Percentiles rank a stretch among this genome's conserved stretches.
Conservation (phyloP, 1,140 invertebrate species). For the Temnothorax longispinosus region DNA sequence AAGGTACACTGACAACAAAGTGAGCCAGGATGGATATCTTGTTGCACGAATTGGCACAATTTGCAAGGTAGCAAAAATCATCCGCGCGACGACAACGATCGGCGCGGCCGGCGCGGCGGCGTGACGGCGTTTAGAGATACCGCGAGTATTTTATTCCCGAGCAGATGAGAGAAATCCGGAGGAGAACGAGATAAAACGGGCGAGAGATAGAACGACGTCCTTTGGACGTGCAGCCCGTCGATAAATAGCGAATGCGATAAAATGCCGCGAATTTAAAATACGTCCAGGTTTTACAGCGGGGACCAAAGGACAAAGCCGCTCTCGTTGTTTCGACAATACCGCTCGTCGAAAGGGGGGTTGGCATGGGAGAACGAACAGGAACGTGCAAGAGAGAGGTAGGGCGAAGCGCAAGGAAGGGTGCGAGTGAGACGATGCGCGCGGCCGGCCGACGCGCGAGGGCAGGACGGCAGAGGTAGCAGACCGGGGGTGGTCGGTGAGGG, state of each 20-base stretch:
- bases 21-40: background rate
- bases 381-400: constrained; percentile 41
- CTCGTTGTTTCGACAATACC: constrained; percentile 77
- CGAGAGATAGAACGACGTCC: constrained; percentile 68
- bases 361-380: constrained; percentile 68
- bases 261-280: constrained; percentile 78
- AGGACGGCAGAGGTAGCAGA: constrained; percentile 69
- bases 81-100: constrained; percentile 62
- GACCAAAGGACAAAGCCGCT: constrained; percentile 77
- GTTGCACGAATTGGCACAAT: background rate
- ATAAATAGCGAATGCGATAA: constrained; percentile 77
- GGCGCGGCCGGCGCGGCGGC: background rate
- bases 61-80: constrained; percentile 59
- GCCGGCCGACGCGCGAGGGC: constrained; percentile 54
- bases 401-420: constrained; percentile 59
- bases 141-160: constrained; percentile 67
- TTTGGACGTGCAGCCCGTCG: constrained; percentile 75
- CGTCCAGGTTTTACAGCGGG: constrained; percentile 76
- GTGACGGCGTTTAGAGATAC: constrained; percentile 60
- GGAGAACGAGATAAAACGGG: constrained; percentile 49
- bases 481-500: constrained; percentile 59
- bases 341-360: constrained; percentile 75
- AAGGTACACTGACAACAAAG: background rate
- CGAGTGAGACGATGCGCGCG: constrained; percentile 65
- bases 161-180: constrained; percentile 43